These are phyloP conservation scores for Phengaris alcon DNA, from an alignment of 2,888 invertebrate genomes.

Conservation along the genomic window DNA sequence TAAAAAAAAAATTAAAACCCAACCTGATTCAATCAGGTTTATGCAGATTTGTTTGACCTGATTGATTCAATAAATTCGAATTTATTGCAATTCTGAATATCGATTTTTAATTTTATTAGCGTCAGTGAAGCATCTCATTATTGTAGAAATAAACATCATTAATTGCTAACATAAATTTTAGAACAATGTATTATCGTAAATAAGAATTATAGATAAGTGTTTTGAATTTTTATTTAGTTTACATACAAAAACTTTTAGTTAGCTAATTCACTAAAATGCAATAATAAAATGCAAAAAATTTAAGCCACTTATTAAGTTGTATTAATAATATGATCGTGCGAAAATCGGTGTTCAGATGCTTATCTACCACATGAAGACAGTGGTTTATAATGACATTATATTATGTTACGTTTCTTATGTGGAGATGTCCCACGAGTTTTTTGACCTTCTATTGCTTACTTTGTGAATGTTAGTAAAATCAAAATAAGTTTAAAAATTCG, in stretches of 20 bases:
- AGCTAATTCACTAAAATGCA: neutral
- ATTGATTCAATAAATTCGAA: neutral
- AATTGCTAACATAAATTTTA: neutral
- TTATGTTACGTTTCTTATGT: neutral
- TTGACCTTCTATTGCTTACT: conserved; percentile 17
- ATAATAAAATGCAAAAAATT: conserved; percentile 8
- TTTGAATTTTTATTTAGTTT: too few species aligned
- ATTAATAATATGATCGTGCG: conserved; percentile 8
- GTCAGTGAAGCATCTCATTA: neutral
- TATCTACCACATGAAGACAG: conserved; percentile 17
- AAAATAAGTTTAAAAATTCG: neutral
- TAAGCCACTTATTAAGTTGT: conserved; percentile 7
- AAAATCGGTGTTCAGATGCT: conserved; percentile 17
- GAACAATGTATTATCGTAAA: neutral
- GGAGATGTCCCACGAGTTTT: conserved; percentile 6
- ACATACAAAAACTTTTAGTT: too few species aligned
- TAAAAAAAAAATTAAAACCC: neutral
- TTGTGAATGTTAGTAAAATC: neutral
- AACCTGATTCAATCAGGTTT: neutral
- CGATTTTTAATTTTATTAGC: neutral
- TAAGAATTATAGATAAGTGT: too few species aligned
- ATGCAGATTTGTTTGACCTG: neutral
- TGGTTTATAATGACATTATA: conserved; percentile 25
- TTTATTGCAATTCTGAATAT: neutral
- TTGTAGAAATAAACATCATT: neutral